These are phyloP conservation scores for Scyliorhinus canicula DNA, from an alignment of 2,797 vertebrate species.

Conservation along the genomic window DNA sequence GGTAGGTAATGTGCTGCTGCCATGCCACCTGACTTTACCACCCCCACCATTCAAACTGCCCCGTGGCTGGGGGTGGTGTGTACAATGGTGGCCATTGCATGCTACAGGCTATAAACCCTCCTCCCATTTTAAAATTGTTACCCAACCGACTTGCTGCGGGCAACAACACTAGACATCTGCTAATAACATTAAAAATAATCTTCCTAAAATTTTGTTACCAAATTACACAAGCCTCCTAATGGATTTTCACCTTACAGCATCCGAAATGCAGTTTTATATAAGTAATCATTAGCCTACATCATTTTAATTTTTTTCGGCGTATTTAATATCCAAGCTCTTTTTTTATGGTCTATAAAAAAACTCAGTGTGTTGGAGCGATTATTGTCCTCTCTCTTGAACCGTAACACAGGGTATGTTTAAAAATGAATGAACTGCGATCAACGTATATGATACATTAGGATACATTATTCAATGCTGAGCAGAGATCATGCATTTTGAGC, in stretches of 20 bases:
- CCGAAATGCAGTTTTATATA: not conserved
- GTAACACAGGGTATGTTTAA: not conserved
- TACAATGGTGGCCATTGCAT: not conserved
- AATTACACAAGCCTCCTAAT: not conserved
- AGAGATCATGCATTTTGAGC: not conserved
- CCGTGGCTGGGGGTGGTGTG: not conserved
- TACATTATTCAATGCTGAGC: not conserved
- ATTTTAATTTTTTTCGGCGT: not conserved
- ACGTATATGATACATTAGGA: not conserved
- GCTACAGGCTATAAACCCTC: not conserved
- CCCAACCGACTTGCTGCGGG: not conserved
- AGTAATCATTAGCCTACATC: not conserved
- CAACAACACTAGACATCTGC: not conserved
- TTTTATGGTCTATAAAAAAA: not conserved
- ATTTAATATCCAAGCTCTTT: not conserved
- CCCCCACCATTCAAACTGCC: not conserved
- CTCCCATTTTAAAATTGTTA: not conserved
- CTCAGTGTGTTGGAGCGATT: not conserved
- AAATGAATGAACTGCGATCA: not conserved
- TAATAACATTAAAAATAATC: not conserved
- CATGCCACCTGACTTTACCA: too few species aligned
- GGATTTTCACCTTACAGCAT: not conserved
- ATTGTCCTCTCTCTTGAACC: not conserved
- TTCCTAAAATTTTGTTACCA: too few species aligned
- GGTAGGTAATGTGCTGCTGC: too few species aligned